Conservation (phyloP, 2,797 vertebrate species). For the Halcyon leucocephala region DNA sequence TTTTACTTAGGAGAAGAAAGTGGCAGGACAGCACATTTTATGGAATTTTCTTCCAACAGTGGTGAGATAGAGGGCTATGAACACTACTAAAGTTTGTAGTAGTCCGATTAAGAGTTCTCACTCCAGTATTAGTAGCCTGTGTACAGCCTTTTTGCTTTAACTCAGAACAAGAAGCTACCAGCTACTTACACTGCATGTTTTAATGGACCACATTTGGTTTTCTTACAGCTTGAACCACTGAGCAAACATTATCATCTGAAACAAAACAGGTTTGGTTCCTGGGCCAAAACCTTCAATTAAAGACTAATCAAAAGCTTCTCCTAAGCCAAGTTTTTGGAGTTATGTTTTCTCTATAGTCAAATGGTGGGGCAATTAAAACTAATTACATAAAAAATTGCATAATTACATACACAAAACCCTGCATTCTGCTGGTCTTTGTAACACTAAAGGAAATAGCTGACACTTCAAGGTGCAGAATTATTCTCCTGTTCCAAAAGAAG, state of each 20-base stretch:
- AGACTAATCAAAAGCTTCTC: neutral
- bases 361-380: neutral
- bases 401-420: neutral
- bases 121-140: neutral
- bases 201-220: neutral
- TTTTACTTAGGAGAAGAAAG: conserved; percentile 78
- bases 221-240: neutral
- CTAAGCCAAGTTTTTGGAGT: neutral
- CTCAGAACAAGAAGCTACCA: neutral
- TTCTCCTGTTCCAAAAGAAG: neutral
- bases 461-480: neutral
- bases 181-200: neutral
- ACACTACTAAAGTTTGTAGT: neutral
- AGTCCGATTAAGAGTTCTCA: neutral
- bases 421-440: neutral
- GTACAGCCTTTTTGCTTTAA: neutral
- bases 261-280: neutral
- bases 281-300: neutral
- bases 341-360: neutral
- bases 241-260: neutral
- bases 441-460: neutral
- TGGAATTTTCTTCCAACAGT: conserved; percentile 81
- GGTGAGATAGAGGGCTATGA: conserved; percentile 63
- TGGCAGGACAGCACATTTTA: conserved; percentile 84
- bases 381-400: neutral